Evolutionary conservation across 2,113 vertebrate genomes (phyloP).

Genomic region (Chrysemys picta): DNA sequence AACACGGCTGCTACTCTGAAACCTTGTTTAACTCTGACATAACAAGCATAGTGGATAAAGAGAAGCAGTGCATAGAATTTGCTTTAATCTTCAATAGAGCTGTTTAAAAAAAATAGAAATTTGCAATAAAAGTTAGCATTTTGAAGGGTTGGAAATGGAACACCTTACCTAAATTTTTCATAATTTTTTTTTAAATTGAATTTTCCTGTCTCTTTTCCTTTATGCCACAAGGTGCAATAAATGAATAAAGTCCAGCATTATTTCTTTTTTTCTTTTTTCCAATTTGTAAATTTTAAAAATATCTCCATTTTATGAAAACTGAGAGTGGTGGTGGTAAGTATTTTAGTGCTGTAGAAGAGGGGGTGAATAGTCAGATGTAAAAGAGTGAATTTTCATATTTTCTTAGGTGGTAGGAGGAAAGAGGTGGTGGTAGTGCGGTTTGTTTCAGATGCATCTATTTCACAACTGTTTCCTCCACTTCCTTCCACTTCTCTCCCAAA

Average conservation of each 20-base stretch:
- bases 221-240: not conserved
- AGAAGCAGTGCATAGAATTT: not conserved
- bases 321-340: not conserved
- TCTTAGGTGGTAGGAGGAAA: not conserved
- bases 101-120: not conserved
- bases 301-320: not conserved
- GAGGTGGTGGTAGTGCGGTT: not conserved
- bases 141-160: not conserved
- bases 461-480: not conserved
- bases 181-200: not conserved
- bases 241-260: not conserved
- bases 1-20: too few species aligned
- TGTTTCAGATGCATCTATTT: not conserved
- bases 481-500: not conserved
- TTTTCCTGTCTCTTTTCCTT: not conserved
- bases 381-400: not conserved
- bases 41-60: not conserved
- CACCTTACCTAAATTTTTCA: not conserved
- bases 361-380: not conserved
- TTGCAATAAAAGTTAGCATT: not conserved
- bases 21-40: not conserved
- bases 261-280: not conserved
- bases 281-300: not conserved
- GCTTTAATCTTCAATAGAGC: not conserved
- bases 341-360: not conserved